These are phyloP conservation scores for Megamerina dolium DNA, from an alignment of 2,888 invertebrate species.

Conservation along the genomic window DNA sequence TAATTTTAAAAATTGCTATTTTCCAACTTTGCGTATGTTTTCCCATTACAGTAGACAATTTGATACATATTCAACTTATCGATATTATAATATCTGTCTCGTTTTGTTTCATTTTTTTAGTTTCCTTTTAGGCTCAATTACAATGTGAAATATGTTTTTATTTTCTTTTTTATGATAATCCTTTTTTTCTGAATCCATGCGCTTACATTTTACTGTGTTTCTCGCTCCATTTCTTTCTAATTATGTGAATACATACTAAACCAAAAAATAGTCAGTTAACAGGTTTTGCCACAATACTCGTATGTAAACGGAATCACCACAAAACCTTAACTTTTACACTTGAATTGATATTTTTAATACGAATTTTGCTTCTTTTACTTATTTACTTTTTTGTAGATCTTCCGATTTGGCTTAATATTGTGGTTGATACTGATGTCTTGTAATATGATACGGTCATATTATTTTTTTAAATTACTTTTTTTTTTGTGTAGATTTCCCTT, in stretches of 20 bases:
- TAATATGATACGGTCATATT: conserved; percentile 15
- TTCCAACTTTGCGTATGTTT: too few species aligned
- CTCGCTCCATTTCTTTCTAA: too few species aligned
- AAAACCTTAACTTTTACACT: conserved; percentile 27
- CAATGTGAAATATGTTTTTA: conserved; percentile 31
- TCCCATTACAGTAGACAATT: too few species aligned
- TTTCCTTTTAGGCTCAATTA: conserved; percentile 50
- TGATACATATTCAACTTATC: too few species aligned
- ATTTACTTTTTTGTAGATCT: conserved; percentile 13
- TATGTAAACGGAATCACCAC: conserved; percentile 37
- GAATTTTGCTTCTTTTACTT: too few species aligned
- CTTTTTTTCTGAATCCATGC: conserved; percentile 15
- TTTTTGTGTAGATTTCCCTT: too few species aligned
- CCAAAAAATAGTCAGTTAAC: conserved; percentile 27
- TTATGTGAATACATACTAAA: too few species aligned
- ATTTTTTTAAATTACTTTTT: too few species aligned
- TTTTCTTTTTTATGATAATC: conserved; percentile 16
- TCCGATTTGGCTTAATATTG: too few species aligned
- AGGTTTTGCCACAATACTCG: conserved; percentile 33
- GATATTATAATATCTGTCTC: too few species aligned
- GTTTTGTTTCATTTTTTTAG: conserved; percentile 49
- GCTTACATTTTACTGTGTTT: conserved; percentile 9
- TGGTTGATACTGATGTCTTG: conserved; percentile 20
- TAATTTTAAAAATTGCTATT: too few species aligned
- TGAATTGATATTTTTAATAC: conserved; percentile 22